These are phyloP conservation scores for Hydroisotoma schaefferi DNA, from an alignment of 2,888 invertebrate species.

Conservation along the genomic window DNA sequence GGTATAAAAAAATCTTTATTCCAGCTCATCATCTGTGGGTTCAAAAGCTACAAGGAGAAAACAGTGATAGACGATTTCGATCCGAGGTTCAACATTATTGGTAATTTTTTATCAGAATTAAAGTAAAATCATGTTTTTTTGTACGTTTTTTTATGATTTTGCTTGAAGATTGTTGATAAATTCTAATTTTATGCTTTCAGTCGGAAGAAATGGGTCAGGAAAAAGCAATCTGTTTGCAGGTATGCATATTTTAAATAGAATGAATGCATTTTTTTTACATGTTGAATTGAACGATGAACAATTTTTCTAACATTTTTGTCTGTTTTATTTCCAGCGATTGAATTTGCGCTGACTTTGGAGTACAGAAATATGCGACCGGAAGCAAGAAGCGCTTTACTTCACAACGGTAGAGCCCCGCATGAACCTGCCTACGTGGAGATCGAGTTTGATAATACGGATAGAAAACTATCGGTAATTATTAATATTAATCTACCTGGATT, in stretches of 20 bases:
- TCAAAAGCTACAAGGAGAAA: conserved; percentile 37
- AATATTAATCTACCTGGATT: background rate
- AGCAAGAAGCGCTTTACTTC: conserved; percentile 17
- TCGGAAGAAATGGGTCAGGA: conserved; percentile 37
- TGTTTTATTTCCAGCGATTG: conserved; percentile 25
- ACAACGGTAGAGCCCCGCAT: conserved; percentile 10
- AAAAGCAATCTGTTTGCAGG: conserved; percentile 39
- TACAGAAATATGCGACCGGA: conserved; percentile 14
- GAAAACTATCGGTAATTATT: conserved; percentile 28
- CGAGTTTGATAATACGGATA: conserved; percentile 35
- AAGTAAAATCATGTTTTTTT: no score
- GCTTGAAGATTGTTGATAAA: background rate
- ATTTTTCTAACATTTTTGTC: background rate
- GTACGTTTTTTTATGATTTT: background rate
- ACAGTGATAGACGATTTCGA: conserved; percentile 18
- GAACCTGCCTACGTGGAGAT: conserved; percentile 36
- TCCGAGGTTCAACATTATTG: conserved; percentile 33
- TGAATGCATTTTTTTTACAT: no score
- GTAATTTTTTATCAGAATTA: conserved; percentile 7
- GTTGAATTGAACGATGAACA: background rate
- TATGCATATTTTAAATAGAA: conserved; percentile 6
- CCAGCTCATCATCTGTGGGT: conserved; percentile 25
- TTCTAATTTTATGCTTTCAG: conserved; percentile 7
- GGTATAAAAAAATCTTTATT: background rate
- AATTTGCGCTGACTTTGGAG: conserved; percentile 34